phyloP scores from a whole-genome alignment of 2,888 invertebrate genomes.

The Steromphala cineraria region DNA sequence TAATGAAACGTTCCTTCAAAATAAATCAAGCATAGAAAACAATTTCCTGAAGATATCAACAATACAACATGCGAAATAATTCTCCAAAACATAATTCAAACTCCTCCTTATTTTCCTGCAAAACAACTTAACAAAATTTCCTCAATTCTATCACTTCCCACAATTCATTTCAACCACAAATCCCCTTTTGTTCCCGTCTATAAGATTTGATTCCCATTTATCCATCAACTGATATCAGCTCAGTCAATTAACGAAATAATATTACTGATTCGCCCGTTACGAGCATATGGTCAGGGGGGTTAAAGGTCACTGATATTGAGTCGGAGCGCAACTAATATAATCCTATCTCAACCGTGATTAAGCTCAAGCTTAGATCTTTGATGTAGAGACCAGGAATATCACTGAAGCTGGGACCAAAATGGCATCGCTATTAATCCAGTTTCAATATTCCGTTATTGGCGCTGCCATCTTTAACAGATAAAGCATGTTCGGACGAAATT shows the following conservation, averaged over 20 bases:
- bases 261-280: neutral
- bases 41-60: too few species aligned
- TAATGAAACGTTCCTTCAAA: too few species aligned
- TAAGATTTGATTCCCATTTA: too few species aligned
- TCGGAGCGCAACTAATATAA: neutral
- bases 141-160: too few species aligned
- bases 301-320: neutral
- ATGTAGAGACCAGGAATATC: neutral
- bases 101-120: too few species aligned
- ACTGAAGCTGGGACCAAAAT: neutral
- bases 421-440: neutral
- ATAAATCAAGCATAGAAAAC: too few species aligned
- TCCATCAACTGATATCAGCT: neutral
- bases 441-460: neutral
- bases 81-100: too few species aligned
- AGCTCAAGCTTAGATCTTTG: neutral
- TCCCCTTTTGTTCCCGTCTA: too few species aligned
- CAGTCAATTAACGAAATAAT: conserved; percentile 7
- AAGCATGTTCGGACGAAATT: neutral
- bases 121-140: too few species aligned
- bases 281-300: neutral
- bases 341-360: conserved; percentile 3
- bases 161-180: too few species aligned
- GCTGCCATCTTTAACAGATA: neutral
- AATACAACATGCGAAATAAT: too few species aligned